phyloP scores from a whole-genome alignment of 2,888 invertebrate genomes.

The Noctua janthina region DNA sequence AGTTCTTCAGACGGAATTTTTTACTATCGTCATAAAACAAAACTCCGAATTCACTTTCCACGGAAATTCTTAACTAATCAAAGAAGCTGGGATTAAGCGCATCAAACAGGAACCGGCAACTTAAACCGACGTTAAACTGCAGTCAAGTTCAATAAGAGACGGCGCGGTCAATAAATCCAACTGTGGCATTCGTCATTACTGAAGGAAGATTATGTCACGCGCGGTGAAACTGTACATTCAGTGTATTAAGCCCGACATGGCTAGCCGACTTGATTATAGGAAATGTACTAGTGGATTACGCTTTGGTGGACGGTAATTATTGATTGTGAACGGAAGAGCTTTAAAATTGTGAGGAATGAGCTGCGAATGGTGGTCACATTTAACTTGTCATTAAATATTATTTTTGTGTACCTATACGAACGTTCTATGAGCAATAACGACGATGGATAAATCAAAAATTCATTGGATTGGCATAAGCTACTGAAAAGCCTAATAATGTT shows the following conservation, averaged over 20 bases:
- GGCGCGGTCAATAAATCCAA: slow-evolving; percentile 58
- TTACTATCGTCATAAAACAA: slow-evolving; percentile 23
- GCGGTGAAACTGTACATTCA: slow-evolving; percentile 26
- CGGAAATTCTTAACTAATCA: slow-evolving; percentile 42
- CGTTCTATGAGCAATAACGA: neutral
- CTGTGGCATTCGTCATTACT: slow-evolving; percentile 65
- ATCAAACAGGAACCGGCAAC: slow-evolving; percentile 40
- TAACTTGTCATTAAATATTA: neutral
- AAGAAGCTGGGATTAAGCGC: slow-evolving; percentile 37
- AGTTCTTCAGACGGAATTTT: no score
- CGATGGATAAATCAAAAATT: neutral
- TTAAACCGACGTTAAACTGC: slow-evolving; percentile 55
- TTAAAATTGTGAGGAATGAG: neutral
- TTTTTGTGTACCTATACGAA: neutral
- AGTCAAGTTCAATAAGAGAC: slow-evolving; percentile 62
- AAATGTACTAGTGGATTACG: neutral
- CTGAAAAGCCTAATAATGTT: neutral
- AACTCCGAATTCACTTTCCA: slow-evolving; percentile 19
- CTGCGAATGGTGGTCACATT: no score
- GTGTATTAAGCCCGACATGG: slow-evolving; percentile 25
- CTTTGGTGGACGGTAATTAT: neutral
- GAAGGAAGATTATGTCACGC: slow-evolving; percentile 76
- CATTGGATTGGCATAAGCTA: neutral
- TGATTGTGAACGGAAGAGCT: neutral
- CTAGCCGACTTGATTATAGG: slow-evolving; percentile 14